Percentiles rank a stretch among this genome's conserved stretches.
Conservation (phyloP, 2,888 invertebrate species). For the Lumbricus terrestris region DNA sequence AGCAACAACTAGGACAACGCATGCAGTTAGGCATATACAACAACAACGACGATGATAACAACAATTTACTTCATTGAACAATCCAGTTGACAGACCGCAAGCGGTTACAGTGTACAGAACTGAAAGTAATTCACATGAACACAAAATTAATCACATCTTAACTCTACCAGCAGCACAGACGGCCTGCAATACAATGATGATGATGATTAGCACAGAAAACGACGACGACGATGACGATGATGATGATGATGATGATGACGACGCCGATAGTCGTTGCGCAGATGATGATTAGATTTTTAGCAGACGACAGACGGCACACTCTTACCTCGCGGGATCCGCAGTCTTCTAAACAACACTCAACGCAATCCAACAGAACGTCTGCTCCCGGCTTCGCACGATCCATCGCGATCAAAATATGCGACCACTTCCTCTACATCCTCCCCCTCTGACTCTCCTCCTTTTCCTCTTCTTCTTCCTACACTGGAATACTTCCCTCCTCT, state of each 20-base stretch:
- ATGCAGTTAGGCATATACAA: too few species aligned
- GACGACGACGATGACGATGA: background rate
- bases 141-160: background rate
- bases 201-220: background rate
- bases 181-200: background rate
- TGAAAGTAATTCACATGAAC: too few species aligned
- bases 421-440: background rate
- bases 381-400: background rate
- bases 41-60: too few species aligned
- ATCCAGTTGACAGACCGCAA: too few species aligned
- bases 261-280: background rate
- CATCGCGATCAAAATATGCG: background rate
- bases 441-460: too few species aligned
- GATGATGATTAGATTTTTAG: background rate
- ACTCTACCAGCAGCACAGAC: background rate
- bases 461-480: background rate
- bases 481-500: background rate
- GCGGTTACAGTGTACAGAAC: too few species aligned
- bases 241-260: background rate
- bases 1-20: too few species aligned
- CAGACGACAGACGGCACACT: background rate
- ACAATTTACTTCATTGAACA: too few species aligned
- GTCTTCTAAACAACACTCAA: background rate
- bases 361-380: background rate
- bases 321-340: background rate